Evolutionary conservation across 2,888 invertebrate genomes (phyloP).

Genomic region (Meiosimyza decipiens): DNA sequence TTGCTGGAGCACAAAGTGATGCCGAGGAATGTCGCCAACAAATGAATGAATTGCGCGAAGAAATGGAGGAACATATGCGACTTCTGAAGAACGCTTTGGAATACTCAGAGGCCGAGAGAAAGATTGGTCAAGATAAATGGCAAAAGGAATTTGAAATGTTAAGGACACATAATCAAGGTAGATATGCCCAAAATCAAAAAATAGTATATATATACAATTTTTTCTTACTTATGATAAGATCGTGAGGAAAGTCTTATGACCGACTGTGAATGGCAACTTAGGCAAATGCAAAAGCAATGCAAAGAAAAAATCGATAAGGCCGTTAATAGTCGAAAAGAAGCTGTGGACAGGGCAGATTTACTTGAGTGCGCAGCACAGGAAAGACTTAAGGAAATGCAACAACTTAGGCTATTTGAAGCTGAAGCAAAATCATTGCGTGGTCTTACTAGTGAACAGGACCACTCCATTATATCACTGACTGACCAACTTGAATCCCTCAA

Average conservation of each 20-base stretch:
- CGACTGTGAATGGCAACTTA: slow-evolving; percentile 87
- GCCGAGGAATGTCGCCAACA: slow-evolving; percentile 60
- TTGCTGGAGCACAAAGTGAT: slow-evolving; percentile 61
- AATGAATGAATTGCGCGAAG: slow-evolving; percentile 67
- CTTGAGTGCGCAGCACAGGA: slow-evolving; percentile 52
- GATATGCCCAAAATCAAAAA: background rate
- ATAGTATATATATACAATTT: background rate
- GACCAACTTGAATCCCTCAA: slow-evolving; percentile 71
- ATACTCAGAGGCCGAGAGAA: slow-evolving; percentile 71
- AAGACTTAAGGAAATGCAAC: slow-evolving; percentile 64
- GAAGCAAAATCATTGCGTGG: slow-evolving; percentile 71
- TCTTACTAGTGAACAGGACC: slow-evolving; percentile 71
- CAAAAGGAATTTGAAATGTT: slow-evolving; percentile 74
- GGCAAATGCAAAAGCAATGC: slow-evolving; percentile 79
- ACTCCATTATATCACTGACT: slow-evolving; percentile 68
- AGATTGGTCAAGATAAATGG: slow-evolving; percentile 71
- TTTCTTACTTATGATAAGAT: slow-evolving; percentile 57
- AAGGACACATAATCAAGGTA: slow-evolving; percentile 71
- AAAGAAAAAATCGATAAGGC: slow-evolving; percentile 74
- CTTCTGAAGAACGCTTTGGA: slow-evolving; percentile 71
- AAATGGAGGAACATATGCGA: slow-evolving; percentile 69
- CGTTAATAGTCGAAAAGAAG: slow-evolving; percentile 71
- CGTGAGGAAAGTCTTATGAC: slow-evolving; percentile 79
- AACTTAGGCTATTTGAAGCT: slow-evolving; percentile 70
- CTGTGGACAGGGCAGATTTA: slow-evolving; percentile 64